Evolutionary conservation across 2,113 vertebrate genomes (phyloP).

Genomic region (Gallinago paraguaiae): DNA sequence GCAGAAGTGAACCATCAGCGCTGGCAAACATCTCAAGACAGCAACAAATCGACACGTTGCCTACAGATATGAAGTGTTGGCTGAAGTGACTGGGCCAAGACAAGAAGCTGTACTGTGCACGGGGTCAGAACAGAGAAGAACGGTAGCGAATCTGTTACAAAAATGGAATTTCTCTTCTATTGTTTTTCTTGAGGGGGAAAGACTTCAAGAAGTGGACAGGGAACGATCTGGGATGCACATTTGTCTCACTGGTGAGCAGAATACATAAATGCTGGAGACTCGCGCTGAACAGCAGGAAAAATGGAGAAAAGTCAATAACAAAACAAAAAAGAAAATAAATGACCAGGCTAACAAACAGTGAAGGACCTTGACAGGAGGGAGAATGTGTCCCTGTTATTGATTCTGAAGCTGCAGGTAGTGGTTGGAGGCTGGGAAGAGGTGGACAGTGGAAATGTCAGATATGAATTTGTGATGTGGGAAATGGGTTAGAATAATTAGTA

Average conservation of each 20-base stretch:
- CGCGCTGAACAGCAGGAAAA: background rate
- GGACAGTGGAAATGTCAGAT: conserved; percentile 17
- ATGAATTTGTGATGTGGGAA: conserved; percentile 4
- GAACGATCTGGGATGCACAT: background rate
- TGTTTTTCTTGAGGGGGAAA: background rate
- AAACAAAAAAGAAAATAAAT: background rate
- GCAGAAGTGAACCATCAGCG: background rate
- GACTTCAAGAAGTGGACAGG: background rate
- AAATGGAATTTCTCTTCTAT: background rate
- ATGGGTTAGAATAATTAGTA: background rate
- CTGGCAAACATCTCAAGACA: background rate
- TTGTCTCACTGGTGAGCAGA: background rate
- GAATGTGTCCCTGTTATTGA: background rate
- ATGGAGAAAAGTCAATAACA: background rate
- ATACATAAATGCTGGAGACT: background rate
- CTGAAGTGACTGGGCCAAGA: background rate
- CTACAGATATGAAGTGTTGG: background rate
- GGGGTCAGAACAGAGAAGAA: background rate
- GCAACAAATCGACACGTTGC: background rate
- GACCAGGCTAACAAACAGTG: background rate
- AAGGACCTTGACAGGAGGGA: background rate
- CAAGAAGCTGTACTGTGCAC: background rate
- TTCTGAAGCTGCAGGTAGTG: background rate
- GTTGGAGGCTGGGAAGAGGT: background rate
- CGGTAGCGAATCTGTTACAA: background rate